Evolutionary conservation across 2,888 invertebrate species (phyloP).

Genomic region (Griposia aprilina): DNA sequence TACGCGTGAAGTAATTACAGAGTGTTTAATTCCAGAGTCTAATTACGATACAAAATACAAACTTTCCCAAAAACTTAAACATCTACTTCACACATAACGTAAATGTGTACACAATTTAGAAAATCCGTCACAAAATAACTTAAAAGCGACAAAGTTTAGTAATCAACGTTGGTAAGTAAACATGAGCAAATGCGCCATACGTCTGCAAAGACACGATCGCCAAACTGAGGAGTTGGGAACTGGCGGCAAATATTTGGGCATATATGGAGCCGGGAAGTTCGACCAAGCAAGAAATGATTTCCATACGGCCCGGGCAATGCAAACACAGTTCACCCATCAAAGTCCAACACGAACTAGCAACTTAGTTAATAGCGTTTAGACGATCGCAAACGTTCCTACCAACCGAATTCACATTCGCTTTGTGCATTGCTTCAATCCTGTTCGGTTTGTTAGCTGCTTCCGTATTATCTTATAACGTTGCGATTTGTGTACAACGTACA

Average conservation of each 20-base stretch:
- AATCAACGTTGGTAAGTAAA: slow-evolving; percentile 76
- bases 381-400: slow-evolving; percentile 79
- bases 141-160: slow-evolving; percentile 70
- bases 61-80: slow-evolving; percentile 23
- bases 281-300: slow-evolving; percentile 88
- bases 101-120: slow-evolving; percentile 46
- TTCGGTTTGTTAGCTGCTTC: slow-evolving; percentile 45
- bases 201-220: slow-evolving; percentile 83
- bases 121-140: slow-evolving; percentile 61
- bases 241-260: slow-evolving; percentile 87
- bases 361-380: slow-evolving; percentile 88
- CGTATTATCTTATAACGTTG: slow-evolving; percentile 41
- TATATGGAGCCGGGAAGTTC: slow-evolving; percentile 84
- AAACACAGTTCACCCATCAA: slow-evolving; percentile 87
- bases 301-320: slow-evolving; percentile 84
- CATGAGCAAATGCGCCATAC: slow-evolving; percentile 77
- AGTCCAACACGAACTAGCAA: slow-evolving; percentile 87
- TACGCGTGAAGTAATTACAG: neutral
- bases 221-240: slow-evolving; percentile 81
- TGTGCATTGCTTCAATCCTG: slow-evolving; percentile 70
- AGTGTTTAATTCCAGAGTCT: neutral
- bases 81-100: slow-evolving; percentile 4
- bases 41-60: slow-evolving; percentile 27
- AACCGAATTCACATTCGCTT: slow-evolving; percentile 74
- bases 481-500: slow-evolving; percentile 22